Evolutionary conservation across 37 sponge, comb jelly and placozoan species (phyloP).

Genomic region (Tethya wilhelma): DNA sequence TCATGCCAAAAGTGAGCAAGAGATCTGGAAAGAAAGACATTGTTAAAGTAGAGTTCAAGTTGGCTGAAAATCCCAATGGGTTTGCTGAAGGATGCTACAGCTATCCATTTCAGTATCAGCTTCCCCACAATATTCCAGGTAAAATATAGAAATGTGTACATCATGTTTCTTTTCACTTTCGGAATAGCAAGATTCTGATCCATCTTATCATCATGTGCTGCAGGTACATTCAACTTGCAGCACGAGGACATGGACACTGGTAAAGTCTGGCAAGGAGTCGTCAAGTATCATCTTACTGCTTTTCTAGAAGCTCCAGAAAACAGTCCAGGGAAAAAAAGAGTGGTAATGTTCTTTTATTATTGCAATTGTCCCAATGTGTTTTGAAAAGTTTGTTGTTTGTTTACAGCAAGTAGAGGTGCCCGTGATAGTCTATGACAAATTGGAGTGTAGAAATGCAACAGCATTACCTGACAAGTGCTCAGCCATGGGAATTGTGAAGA

Average conservation of each 20-base stretch:
- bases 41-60: constrained; percentile 39
- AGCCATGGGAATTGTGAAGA: constrained; percentile 43
- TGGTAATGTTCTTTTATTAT: constrained; percentile 9
- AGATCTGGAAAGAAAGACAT: constrained; percentile 38
- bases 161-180: neutral
- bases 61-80: constrained; percentile 59
- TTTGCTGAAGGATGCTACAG: constrained; percentile 57
- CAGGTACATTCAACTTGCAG: constrained; percentile 28
- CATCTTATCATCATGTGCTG: neutral
- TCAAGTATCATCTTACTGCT: constrained; percentile 45
- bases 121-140: constrained; percentile 72
- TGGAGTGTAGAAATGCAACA: constrained; percentile 10
- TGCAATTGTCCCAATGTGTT: neutral
- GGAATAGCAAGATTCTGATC: too few species aligned
- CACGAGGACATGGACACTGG: constrained; percentile 27
- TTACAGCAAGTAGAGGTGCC: constrained; percentile 35
- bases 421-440: constrained; percentile 42
- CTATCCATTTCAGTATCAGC: constrained; percentile 66
- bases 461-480: constrained; percentile 4
- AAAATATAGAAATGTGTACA: neutral
- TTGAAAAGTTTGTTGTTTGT: neutral
- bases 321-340: neutral
- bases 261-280: constrained; percentile 37
- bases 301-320: constrained; percentile 14
- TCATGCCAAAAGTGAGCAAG: constrained; percentile 21